These are phyloP conservation scores for Hirtodrosophila cameraria DNA, from an alignment of 2,888 invertebrate species.

Conservation along the genomic window DNA sequence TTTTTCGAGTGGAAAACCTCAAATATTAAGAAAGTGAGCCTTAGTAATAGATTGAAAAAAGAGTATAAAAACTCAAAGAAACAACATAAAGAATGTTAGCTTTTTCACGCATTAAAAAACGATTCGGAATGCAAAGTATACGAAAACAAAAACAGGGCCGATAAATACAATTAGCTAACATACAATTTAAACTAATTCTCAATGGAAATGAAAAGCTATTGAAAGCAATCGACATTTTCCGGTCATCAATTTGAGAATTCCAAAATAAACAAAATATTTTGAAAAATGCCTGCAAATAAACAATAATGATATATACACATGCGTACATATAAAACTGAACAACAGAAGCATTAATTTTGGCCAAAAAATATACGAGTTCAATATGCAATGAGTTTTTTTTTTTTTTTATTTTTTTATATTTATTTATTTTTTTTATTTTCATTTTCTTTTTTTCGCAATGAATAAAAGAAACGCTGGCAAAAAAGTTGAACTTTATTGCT, in stretches of 20 bases:
- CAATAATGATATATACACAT: slow-evolving; percentile 30
- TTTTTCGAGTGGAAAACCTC: too few species aligned
- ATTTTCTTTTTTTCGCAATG: slow-evolving; percentile 7
- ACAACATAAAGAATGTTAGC: too few species aligned
- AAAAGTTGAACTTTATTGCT: slow-evolving; percentile 24
- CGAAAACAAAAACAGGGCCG: too few species aligned
- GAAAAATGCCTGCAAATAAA: slow-evolving; percentile 37
- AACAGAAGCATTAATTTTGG: slow-evolving; percentile 25
- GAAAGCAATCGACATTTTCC: slow-evolving; percentile 8
- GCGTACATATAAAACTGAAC: slow-evolving; percentile 16
- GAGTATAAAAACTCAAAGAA: too few species aligned
- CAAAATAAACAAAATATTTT: slow-evolving; percentile 36
- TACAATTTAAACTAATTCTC: background rate
- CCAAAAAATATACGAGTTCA: slow-evolving; percentile 11
- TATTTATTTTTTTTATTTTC: too few species aligned
- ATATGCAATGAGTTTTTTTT: slow-evolving; percentile 31
- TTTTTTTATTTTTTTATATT: too few species aligned
- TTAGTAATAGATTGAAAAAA: too few species aligned
- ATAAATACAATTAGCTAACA: background rate
- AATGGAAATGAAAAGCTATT: slow-evolving; percentile 4
- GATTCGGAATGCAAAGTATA: too few species aligned
- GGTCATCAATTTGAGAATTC: slow-evolving; percentile 13
- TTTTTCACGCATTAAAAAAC: too few species aligned
- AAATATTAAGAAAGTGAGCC: too few species aligned
- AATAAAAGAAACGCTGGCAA: slow-evolving; percentile 2